Evolutionary conservation across 2,113 vertebrate genomes (phyloP).

Genomic region (Gopherus evgoodei): DNA sequence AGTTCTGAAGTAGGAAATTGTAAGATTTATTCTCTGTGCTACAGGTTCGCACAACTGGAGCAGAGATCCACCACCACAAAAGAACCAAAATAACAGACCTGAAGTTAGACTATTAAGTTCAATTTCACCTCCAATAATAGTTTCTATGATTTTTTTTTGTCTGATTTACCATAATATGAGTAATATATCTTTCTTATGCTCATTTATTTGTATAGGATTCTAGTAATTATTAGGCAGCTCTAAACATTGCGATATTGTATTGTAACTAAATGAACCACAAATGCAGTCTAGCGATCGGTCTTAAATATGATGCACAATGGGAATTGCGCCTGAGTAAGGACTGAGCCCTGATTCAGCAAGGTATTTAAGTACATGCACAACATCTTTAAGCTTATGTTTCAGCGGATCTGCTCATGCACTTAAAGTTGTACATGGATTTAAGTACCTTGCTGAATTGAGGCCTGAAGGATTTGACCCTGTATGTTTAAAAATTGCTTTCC

Average conservation of each 20-base stretch:
- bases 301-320: fast-evolving
- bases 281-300: background rate
- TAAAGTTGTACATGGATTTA: background rate
- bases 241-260: fast-evolving
- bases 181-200: background rate
- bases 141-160: background rate
- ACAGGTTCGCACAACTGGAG: background rate
- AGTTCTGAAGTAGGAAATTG: background rate
- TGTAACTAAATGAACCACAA: background rate
- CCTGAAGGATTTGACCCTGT: background rate
- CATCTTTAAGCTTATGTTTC: background rate
- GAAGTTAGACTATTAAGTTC: background rate
- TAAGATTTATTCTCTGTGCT: background rate
- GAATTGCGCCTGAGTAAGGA: background rate
- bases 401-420: background rate
- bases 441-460: background rate
- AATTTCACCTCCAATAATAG: background rate
- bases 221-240: background rate
- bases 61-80: background rate
- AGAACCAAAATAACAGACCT: background rate
- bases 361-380: background rate
- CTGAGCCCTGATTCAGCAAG: background rate
- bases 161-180: background rate
- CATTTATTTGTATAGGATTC: background rate
- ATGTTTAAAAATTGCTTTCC: background rate